A percentile compares a stretch with the other conserved stretches of the same genome.
Conservation (phyloP, 2,797 vertebrate species). For the Pogoniulus pusillus region DNA sequence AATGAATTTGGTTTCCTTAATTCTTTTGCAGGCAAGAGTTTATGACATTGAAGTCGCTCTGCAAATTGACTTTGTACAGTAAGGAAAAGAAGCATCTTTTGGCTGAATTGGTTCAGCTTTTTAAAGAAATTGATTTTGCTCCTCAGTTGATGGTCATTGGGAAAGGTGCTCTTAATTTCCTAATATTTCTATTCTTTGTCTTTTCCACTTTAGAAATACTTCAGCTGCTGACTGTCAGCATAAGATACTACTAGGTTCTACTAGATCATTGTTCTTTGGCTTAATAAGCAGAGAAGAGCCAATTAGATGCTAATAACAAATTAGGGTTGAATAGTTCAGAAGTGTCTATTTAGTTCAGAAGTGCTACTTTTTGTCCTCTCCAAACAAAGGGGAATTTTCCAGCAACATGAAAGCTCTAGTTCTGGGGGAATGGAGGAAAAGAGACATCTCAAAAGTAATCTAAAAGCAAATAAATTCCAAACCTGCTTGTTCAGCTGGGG, state of each 20-base stretch:
- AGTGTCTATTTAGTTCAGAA: not conserved
- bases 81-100: not conserved
- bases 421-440: too few relatives aligned
- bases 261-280: not conserved
- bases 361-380: not conserved
- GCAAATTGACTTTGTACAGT: not conserved
- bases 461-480: not conserved
- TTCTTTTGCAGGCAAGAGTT: not conserved
- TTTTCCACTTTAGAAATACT: not conserved
- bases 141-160: not conserved
- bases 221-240: not conserved
- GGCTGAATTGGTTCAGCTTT: not conserved
- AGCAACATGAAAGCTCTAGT: not conserved
- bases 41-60: not conserved
- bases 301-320: not conserved
- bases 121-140: not conserved
- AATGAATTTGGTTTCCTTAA: not conserved
- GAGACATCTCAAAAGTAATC: not conserved
- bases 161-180: not conserved
- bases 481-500: not conserved
- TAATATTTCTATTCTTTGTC: not conserved
- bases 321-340: not conserved
- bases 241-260: not conserved
- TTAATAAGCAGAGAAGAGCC: not conserved
- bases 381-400: not conserved